Base-by-base conservation (phyloP, 2,888 invertebrate genomes). In the Ommatoiulus sabulosus region DNA sequence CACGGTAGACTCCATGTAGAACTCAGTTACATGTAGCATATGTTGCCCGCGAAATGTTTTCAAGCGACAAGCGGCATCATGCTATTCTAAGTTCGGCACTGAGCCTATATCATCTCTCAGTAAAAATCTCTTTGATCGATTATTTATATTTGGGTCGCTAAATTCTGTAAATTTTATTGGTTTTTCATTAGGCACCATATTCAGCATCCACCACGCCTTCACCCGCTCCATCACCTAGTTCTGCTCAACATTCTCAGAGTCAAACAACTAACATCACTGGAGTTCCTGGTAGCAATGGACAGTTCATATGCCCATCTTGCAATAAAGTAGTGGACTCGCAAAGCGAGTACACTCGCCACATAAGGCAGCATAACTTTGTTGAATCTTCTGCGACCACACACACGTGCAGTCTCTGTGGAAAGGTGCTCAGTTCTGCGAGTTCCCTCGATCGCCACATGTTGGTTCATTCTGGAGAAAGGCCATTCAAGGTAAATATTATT, bases 371-470 rank as follows among this genome's bases (percentile, higher is more conserved):
- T 93, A 95, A 95, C 92, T 94, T 94, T 92, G 93, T 94, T 91
- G 92, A 93, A 87, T 93, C 93, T 89, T 72, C 89, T 43, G 87
- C 90, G 0, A 89, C 90, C 46, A 87, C 63, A 12, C 95, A 94
- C 92, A 93, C 94, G 52, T 96, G 96, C 92, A 94, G 94, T 84
- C 94, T 95, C 90, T 96, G 96, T 92, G 93, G 93, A 90, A 95
- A 96, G 93, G 92, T 95, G 88, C 93, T 97, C 46, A 96, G 96
- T 91, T 96, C 96, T 7, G 95, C 95, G 91, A 96, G 95, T 90
- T 96, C 96, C 86, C 93, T 96, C 91, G 96, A 97, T 92, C 94
- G 96, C 46, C 97, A 97, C 93, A 95, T 96, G 91, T 93, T 96
- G 89, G 96, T 96, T 3, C 97, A 97, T 92, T 96, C 96, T 72